Evolutionary conservation across 2,113 vertebrate genomes (phyloP).

Genomic region (Empidonax traillii): DNA sequence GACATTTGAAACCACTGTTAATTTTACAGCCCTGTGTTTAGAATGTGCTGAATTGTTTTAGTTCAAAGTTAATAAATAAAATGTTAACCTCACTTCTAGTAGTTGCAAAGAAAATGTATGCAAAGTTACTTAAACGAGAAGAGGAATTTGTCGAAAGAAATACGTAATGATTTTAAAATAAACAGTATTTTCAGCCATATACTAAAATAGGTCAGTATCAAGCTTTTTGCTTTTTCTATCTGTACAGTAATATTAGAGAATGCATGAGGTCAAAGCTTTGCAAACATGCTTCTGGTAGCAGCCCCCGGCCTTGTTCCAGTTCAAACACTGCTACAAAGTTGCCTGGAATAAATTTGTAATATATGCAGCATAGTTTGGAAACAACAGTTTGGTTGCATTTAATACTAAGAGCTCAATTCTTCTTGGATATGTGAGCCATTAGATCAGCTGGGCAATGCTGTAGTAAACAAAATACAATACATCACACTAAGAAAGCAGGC

Average conservation of each 20-base stretch:
- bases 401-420: not conserved
- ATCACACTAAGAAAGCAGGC: not conserved
- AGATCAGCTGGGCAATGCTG: not conserved
- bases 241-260: not conserved
- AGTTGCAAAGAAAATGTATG: not conserved
- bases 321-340: not conserved
- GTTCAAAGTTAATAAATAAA: not conserved
- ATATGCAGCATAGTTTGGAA: accelerated
- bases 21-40: not conserved
- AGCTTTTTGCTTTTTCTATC: not conserved
- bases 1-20: not conserved
- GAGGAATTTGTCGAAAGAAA: not conserved
- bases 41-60: not conserved
- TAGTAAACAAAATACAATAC: not conserved
- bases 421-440: not conserved
- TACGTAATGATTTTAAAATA: not conserved
- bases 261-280: not conserved
- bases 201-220: not conserved
- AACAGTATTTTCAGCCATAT: not conserved
- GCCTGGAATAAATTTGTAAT: not conserved
- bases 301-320: not conserved
- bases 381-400: not conserved
- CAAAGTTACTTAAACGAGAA: not conserved
- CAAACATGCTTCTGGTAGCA: not conserved
- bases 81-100: not conserved